phyloP scores from a whole-genome alignment of 1,140 invertebrate species.

The Temnothorax curvispinosus region DNA sequence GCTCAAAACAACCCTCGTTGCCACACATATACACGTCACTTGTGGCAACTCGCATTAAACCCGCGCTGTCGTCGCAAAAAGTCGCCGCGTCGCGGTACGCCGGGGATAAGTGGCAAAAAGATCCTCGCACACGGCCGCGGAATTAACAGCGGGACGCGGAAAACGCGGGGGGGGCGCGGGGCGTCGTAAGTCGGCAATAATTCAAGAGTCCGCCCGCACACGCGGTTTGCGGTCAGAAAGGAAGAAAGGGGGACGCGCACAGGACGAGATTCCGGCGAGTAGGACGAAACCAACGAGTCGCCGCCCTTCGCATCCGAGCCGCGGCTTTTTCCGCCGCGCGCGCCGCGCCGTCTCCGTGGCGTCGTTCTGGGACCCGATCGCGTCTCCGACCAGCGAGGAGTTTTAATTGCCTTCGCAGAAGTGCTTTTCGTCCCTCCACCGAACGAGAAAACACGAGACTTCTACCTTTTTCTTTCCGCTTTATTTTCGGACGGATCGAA shows the following conservation, averaged over 20 bases:
- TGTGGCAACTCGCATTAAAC: neutral
- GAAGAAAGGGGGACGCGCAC: neutral
- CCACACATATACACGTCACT: neutral
- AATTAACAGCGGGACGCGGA: slow-evolving; percentile 59
- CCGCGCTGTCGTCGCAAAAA: slow-evolving; percentile 29
- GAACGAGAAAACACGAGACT: slow-evolving; percentile 4
- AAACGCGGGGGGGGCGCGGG: slow-evolving; percentile 4
- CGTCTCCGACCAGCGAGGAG: neutral
- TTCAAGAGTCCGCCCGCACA: slow-evolving; percentile 53
- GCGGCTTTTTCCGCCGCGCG: neutral
- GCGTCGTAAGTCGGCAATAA: slow-evolving; percentile 65
- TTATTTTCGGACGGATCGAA: slow-evolving; percentile 1
- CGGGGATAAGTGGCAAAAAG: slow-evolving; percentile 52
- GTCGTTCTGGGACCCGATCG: slow-evolving; percentile 40
- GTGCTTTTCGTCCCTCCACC: slow-evolving; percentile 6
- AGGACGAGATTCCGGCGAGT: neutral
- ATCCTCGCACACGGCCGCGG: neutral
- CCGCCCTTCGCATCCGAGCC: neutral
- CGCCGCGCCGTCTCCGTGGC: neutral
- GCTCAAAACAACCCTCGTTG: neutral
- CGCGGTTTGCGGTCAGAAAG: neutral
- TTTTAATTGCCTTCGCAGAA: slow-evolving; percentile 61
- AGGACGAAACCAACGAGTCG: neutral
- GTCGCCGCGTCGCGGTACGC: slow-evolving; percentile 37
- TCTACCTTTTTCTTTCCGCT: neutral